Evolutionary conservation across 2,888 invertebrate genomes (phyloP).

Genomic region (Liodrosophila aerea): DNA sequence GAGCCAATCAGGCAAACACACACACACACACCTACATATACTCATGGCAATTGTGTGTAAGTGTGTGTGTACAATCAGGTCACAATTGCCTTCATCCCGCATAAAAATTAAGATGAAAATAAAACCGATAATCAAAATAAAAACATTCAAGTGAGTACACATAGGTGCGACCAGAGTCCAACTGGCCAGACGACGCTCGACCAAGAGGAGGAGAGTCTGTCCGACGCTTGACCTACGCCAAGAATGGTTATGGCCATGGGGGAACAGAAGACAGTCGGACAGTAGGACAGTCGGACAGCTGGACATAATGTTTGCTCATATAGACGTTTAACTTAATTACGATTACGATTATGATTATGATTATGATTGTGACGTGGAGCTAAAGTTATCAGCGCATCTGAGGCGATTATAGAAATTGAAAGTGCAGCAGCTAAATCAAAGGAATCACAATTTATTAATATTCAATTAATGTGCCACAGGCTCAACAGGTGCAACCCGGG

Average conservation of each 20-base stretch:
- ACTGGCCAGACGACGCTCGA: conserved; percentile 1
- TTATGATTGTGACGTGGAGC: conserved; percentile 14
- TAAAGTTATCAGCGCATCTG: conserved; percentile 47
- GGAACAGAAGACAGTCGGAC: conserved; percentile 2
- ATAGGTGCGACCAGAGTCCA: conserved; percentile 22
- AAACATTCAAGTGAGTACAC: conserved; percentile 33
- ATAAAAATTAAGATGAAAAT: conserved; percentile 28
- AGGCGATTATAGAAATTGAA: conserved; percentile 59
- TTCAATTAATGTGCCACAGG: conserved; percentile 64
- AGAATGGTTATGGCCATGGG: conserved; percentile 9
- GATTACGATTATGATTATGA: conserved; percentile 35
- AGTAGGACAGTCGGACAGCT: neutral
- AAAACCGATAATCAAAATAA: conserved; percentile 7
- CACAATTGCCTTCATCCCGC: conserved; percentile 56
- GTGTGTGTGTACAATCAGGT: conserved; percentile 32
- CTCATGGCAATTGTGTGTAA: too few relatives aligned
- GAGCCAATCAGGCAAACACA: neutral
- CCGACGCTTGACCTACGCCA: conserved; percentile 69
- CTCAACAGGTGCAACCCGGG: conserved; percentile 58
- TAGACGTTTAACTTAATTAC: conserved; percentile 67
- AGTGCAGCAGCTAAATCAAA: conserved; percentile 64
- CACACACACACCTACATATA: too few relatives aligned
- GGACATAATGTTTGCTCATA: conserved; percentile 32
- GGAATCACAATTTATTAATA: conserved; percentile 63
- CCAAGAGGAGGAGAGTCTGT: conserved; percentile 5